Conservation (phyloP, 2,797 vertebrate genomes). For the Pitangus sulphuratus region DNA sequence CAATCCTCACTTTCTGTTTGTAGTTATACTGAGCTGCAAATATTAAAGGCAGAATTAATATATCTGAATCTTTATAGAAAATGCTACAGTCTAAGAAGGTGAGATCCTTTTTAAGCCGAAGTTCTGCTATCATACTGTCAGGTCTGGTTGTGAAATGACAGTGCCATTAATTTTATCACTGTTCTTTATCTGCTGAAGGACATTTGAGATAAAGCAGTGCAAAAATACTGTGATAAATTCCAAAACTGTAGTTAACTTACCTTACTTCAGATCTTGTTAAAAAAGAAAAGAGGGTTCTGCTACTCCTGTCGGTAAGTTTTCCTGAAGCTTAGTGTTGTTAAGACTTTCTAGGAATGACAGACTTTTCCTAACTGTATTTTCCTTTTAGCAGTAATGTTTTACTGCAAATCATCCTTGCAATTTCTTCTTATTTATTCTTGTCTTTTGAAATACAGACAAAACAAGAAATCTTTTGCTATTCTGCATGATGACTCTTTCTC, state of each 20-base stretch:
- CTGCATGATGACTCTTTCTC: background rate
- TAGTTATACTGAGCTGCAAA: background rate
- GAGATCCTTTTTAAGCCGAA: background rate
- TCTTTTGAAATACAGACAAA: background rate
- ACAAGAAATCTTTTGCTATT: background rate
- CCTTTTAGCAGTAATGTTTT: background rate
- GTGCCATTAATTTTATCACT: slow-evolving; percentile 7
- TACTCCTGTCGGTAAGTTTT: background rate
- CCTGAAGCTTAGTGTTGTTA: background rate
- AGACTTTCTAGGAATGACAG: background rate
- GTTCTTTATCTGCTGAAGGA: slow-evolving; percentile 20
- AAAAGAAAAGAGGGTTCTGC: background rate
- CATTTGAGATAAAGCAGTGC: background rate
- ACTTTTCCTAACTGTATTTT: background rate
- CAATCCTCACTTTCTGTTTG: background rate
- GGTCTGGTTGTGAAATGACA: slow-evolving; percentile 27
- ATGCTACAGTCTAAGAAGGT: background rate
- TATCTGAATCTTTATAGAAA: background rate
- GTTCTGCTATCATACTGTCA: background rate
- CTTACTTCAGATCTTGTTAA: background rate
- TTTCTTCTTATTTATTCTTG: background rate
- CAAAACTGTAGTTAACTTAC: background rate
- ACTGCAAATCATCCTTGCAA: background rate
- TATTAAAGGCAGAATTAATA: background rate
- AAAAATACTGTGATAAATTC: background rate